These are phyloP conservation scores for Porites lutea DNA, from an alignment of 64 coral and sea anemone genomes.

Conservation along the genomic window DNA sequence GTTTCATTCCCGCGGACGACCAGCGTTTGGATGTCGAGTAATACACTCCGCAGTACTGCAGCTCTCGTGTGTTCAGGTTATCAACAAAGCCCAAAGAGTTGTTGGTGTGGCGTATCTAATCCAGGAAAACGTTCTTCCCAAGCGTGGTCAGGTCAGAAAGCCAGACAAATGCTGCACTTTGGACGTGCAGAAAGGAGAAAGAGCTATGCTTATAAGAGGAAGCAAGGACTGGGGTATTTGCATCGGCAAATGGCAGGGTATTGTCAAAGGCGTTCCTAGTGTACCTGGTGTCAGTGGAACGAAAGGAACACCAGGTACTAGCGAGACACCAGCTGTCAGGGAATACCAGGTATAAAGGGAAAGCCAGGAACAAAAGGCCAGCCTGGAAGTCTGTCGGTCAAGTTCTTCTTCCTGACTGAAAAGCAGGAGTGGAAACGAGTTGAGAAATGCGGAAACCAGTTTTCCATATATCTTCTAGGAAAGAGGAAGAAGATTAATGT, in stretches of 20 bases:
- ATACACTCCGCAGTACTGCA: constrained; percentile 39
- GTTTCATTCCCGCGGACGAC: not conserved
- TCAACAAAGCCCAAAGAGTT: constrained; percentile 37
- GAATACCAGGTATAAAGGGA: too few species aligned
- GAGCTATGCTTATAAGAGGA: constrained; percentile 78
- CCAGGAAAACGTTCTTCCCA: constrained; percentile 36
- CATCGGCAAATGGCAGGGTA: constrained; percentile 69
- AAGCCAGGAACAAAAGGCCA: not conserved
- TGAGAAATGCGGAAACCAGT: not conserved
- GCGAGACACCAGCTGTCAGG: too few species aligned
- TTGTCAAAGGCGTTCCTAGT: constrained; percentile 29
- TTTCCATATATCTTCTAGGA: constrained; percentile 27
- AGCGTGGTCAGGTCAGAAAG: constrained; percentile 15
- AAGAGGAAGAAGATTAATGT: constrained; percentile 19
- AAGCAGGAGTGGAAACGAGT: not conserved
- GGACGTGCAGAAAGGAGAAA: constrained; percentile 46
- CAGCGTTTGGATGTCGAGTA: constrained; percentile 58
- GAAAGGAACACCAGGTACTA: not conserved
- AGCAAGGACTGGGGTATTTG: constrained; percentile 76
- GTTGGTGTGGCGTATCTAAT: constrained; percentile 47
- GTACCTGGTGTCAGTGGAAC: not conserved
- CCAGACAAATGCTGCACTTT: constrained; percentile 17
- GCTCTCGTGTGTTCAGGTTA: constrained; percentile 69
- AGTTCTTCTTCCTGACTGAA: constrained; percentile 30
- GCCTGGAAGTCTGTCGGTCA: constrained; percentile 46